These are phyloP conservation scores for Apis cerana DNA, from an alignment of 1,140 invertebrate genomes.

Conservation along the genomic window DNA sequence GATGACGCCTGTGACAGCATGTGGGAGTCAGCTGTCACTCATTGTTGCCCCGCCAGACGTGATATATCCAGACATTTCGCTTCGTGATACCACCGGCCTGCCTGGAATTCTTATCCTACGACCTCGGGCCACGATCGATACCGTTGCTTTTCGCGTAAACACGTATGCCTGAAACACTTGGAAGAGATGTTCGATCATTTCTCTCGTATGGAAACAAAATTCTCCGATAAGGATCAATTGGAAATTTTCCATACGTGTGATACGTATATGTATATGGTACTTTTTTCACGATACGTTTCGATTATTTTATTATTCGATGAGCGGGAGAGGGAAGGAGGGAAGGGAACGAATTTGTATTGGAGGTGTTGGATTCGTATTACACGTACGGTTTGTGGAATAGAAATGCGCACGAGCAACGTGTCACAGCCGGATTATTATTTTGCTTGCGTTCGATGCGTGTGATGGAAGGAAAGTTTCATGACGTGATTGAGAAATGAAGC, in stretches of 20 bases:
- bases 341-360: too few species aligned
- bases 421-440: background rate
- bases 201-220: background rate
- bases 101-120: slow-evolving; percentile 59
- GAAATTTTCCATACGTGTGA: too few species aligned
- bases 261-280: too few species aligned
- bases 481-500: background rate
- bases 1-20: slow-evolving; percentile 77
- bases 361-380: too few species aligned
- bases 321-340: too few species aligned
- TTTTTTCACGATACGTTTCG: too few species aligned
- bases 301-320: too few species aligned
- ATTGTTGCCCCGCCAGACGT: slow-evolving; percentile 73
- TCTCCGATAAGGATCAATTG: background rate
- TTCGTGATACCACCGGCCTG: slow-evolving; percentile 56
- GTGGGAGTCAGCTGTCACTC: slow-evolving; percentile 80
- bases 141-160: slow-evolving; percentile 31
- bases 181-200: background rate
- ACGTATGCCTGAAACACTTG: background rate
- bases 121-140: slow-evolving; percentile 57
- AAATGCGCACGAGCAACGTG: too few species aligned
- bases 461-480: background rate
- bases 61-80: slow-evolving; percentile 67
- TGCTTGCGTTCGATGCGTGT: background rate
- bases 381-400: background rate